Evolutionary conservation across 2,113 vertebrate genomes (phyloP).

Genomic region (Phocoena sinus): DNA sequence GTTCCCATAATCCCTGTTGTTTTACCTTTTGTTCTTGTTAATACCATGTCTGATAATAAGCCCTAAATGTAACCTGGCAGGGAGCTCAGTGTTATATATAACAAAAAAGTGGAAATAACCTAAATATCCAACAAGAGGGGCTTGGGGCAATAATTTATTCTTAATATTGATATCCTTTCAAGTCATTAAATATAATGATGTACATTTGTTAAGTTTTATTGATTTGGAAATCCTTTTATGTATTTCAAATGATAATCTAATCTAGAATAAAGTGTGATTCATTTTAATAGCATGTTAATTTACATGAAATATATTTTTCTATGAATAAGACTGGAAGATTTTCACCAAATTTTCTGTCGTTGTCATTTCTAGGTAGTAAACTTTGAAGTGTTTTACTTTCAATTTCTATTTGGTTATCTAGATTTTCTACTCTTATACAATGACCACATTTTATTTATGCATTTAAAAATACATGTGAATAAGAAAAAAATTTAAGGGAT

Average conservation of each 20-base stretch:
- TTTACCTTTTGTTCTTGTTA: background rate
- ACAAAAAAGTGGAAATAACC: background rate
- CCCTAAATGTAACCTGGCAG: background rate
- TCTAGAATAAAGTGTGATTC: background rate
- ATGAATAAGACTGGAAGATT: background rate
- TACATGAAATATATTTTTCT: conserved; percentile 2
- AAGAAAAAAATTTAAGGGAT: background rate
- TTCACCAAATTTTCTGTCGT: background rate
- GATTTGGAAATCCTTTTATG: background rate
- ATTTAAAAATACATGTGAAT: background rate
- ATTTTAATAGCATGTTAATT: background rate
- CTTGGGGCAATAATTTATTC: background rate
- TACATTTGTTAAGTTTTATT: background rate
- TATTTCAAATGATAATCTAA: background rate
- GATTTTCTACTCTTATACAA: background rate
- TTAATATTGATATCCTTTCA: background rate
- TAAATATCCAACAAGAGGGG: background rate
- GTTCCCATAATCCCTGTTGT: background rate
- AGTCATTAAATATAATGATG: background rate
- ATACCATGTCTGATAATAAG: background rate
- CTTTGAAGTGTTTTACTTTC: background rate
- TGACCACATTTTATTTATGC: background rate
- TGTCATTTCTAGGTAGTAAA: background rate
- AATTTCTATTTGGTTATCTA: background rate
- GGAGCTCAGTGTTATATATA: background rate